Percentiles rank a stretch among this genome's conserved stretches.
These are phyloP conservation scores for Dryoscopus gambensis DNA, from an alignment of 2,113 vertebrate species.

Conservation along the genomic window DNA sequence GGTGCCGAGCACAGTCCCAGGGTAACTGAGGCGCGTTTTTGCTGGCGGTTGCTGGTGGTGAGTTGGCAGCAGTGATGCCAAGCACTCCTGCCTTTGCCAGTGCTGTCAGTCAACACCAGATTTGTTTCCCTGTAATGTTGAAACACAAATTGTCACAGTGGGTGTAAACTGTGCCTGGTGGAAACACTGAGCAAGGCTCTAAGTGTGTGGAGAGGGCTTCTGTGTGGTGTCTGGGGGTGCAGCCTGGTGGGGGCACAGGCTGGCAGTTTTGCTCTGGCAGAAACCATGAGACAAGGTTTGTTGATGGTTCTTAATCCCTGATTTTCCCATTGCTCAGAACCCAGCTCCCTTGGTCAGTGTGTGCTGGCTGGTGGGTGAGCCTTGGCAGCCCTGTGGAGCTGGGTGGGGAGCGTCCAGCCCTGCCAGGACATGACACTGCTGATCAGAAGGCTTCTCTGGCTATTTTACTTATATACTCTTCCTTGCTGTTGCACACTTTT, in stretches of 20 bases:
- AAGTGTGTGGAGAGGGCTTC: not conserved
- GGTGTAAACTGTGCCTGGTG: not conserved
- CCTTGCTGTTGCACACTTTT: not conserved
- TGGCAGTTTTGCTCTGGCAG: not conserved
- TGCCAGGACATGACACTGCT: not conserved
- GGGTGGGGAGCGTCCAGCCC: not conserved
- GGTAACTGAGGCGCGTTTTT: accelerated
- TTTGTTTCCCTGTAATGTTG: accelerated
- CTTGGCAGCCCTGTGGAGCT: not conserved
- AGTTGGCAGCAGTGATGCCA: not conserved
- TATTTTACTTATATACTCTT: not conserved
- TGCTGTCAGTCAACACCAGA: not conserved
- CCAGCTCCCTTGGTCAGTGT: accelerated
- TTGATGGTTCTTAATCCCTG: not conserved
- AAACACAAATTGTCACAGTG: not conserved
- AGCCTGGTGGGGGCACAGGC: not conserved
- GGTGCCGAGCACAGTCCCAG: not conserved
- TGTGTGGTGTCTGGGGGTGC: not conserved
- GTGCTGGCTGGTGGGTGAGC: not conserved
- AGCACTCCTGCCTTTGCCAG: not conserved
- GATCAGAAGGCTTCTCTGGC: not conserved
- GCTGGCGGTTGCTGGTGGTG: not conserved
- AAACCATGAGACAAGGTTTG: not conserved
- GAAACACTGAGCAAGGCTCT: not conserved
- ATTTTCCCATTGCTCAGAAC: not conserved